Percentiles rank a stretch among this genome's conserved stretches.
These are phyloP conservation scores for Rhodophaea formosa DNA, from an alignment of 2,888 invertebrate species.

Conservation along the genomic window DNA sequence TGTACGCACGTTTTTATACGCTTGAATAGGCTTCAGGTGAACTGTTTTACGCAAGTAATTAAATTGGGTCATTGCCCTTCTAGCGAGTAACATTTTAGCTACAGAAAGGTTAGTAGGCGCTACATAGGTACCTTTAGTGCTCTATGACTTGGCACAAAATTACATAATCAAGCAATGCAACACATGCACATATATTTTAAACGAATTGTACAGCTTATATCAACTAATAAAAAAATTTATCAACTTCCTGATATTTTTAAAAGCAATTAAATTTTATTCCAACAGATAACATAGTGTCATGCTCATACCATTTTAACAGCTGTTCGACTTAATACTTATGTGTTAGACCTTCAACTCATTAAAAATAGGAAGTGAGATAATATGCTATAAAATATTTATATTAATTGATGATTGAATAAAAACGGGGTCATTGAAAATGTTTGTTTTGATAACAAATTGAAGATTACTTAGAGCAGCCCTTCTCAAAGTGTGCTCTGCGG, in stretches of 20 bases:
- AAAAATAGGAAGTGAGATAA: conserved; percentile 47
- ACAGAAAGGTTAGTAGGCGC: background rate
- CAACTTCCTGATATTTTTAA: background rate
- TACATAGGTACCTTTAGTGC: no score
- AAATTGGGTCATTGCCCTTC: conserved; percentile 8
- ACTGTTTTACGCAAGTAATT: background rate
- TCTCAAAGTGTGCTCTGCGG: no score
- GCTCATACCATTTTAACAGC: background rate
- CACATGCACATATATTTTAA: no score
- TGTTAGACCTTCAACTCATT: conserved; percentile 18
- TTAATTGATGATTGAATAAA: conserved; percentile 21
- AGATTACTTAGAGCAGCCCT: conserved; percentile 13
- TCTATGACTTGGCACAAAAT: no score
- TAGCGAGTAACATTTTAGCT: background rate
- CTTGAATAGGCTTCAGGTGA: background rate
- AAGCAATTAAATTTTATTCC: background rate
- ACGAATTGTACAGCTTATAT: no score
- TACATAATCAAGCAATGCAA: no score
- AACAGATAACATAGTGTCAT: background rate
- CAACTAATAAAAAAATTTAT: no score
- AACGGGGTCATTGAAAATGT: conserved; percentile 50
- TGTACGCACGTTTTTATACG: conserved; percentile 1
- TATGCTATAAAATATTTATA: conserved; percentile 35
- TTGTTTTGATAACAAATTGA: conserved; percentile 20
- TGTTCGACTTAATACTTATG: background rate